Percentiles rank a stretch among this genome's conserved stretches.
Conservation (phyloP, 2,888 invertebrate species). For the Leptopilina myrica region DNA sequence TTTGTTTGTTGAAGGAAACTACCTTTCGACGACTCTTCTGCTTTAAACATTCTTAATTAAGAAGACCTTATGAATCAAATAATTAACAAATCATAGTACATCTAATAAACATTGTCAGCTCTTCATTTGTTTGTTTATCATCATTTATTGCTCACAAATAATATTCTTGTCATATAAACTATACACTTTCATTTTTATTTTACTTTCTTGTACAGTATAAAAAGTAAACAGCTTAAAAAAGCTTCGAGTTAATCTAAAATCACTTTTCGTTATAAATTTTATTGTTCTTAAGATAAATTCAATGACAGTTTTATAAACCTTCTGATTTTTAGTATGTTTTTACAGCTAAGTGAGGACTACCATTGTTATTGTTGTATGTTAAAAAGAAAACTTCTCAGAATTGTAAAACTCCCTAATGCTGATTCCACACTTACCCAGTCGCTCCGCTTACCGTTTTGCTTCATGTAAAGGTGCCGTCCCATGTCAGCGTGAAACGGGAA, state of each 20-base stretch:
- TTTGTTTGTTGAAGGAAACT: constrained; percentile 93
- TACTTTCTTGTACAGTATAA: constrained; percentile 22
- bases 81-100: constrained; percentile 57
- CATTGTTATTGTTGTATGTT: constrained; percentile 62
- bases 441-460: too few relatives aligned
- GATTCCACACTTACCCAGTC: too few relatives aligned
- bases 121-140: constrained; percentile 51
- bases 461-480: too few relatives aligned
- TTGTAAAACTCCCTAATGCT: not conserved
- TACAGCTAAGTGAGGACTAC: constrained; percentile 65
- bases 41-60: constrained; percentile 79
- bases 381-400: constrained; percentile 3
- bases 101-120: constrained; percentile 66
- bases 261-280: too few relatives aligned
- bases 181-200: too few relatives aligned
- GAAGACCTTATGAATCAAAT: constrained; percentile 43
- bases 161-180: too few relatives aligned
- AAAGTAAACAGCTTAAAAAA: constrained; percentile 38
- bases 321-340: constrained; percentile 41
- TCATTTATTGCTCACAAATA: too few relatives aligned
- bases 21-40: constrained; percentile 83
- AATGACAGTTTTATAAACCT: constrained; percentile 47
- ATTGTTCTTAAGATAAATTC: too few relatives aligned
- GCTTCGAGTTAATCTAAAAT: too few relatives aligned
- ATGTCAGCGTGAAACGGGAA: too few relatives aligned